These are phyloP conservation scores for Ellobium chinense DNA, from an alignment of 2,888 invertebrate genomes.

Conservation along the genomic window DNA sequence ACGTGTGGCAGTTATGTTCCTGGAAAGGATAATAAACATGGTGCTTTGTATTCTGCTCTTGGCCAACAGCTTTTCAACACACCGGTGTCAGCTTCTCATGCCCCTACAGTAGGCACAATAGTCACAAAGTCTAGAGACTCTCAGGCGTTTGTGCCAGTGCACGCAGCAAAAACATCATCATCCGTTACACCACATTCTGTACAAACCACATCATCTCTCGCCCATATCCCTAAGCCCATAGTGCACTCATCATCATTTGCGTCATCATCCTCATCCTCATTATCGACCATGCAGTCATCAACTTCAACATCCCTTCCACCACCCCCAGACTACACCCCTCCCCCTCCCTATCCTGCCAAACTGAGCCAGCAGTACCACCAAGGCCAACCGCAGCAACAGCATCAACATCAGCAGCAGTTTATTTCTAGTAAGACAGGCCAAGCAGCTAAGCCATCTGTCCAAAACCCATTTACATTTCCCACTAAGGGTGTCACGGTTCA, in stretches of 20 bases:
- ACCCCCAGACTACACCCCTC: slow-evolving; percentile 37
- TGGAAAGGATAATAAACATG: background rate
- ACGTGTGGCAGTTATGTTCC: background rate
- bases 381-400: slow-evolving; percentile 20
- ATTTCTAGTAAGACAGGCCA: background rate
- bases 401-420: slow-evolving; percentile 22
- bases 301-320: slow-evolving; percentile 26
- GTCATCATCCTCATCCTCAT: slow-evolving; percentile 11
- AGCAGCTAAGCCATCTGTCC: slow-evolving; percentile 17
- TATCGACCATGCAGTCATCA: background rate
- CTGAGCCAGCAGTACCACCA: slow-evolving; percentile 27
- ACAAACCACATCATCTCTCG: slow-evolving; percentile 20
- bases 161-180: slow-evolving; percentile 23
- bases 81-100: background rate
- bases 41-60: background rate
- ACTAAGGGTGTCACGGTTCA: slow-evolving; percentile 39
- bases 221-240: slow-evolving; percentile 33
- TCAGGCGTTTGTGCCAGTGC: slow-evolving; percentile 17
- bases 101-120: background rate
- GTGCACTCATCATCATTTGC: slow-evolving; percentile 7
- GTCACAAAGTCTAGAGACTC: background rate
- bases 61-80: slow-evolving; percentile 16
- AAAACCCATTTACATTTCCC: slow-evolving; percentile 52
- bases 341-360: slow-evolving; percentile 27
- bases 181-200: slow-evolving; percentile 8